Percentiles rank a stretch among this genome's conserved stretches.
Conservation (phyloP, 2,113 vertebrate species). For the Thunnus maccoyii region DNA sequence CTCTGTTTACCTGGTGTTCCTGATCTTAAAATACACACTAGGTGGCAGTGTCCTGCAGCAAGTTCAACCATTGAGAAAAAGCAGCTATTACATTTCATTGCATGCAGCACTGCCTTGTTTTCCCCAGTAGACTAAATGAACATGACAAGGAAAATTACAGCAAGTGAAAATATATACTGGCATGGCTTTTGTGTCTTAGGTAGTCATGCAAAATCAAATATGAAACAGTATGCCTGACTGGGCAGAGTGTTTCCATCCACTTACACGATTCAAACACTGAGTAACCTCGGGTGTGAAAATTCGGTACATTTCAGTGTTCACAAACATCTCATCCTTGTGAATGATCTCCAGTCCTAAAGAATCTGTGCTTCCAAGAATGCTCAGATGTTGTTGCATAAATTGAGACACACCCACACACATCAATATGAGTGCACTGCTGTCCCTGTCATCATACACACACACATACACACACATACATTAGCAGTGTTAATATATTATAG, state of each 20-base stretch:
- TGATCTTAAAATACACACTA: constrained; percentile 44
- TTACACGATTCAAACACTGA: constrained; percentile 21
- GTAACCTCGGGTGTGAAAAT: constrained; percentile 38
- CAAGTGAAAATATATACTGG: constrained; percentile 22
- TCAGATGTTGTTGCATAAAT: constrained; percentile 74
- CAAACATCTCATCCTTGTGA: constrained; percentile 35
- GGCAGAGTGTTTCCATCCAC: constrained; percentile 5
- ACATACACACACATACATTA: constrained; percentile 30
- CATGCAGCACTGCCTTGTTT: constrained; percentile 51
- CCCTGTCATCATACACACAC: constrained; percentile 18
- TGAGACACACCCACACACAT: constrained; percentile 80
- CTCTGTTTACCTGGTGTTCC: not conserved
- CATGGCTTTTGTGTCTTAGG: constrained; percentile 1
- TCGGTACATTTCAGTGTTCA: constrained; percentile 4
- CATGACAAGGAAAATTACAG: constrained; percentile 52
- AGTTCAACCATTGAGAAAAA: constrained; percentile 60
- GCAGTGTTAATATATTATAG: constrained; percentile 68
- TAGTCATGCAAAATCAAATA: not conserved
- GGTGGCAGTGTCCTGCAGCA: constrained; percentile 70
- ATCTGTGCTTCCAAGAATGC: constrained; percentile 42
- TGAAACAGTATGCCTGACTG: not conserved
- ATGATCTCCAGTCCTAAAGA: constrained; percentile 31
- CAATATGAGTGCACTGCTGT: constrained; percentile 55
- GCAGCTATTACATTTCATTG: constrained; percentile 45
- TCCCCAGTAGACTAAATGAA: constrained; percentile 19